Evolutionary conservation across 2,113 vertebrate genomes (phyloP).

Genomic region (Xiphophorus hellerii): DNA sequence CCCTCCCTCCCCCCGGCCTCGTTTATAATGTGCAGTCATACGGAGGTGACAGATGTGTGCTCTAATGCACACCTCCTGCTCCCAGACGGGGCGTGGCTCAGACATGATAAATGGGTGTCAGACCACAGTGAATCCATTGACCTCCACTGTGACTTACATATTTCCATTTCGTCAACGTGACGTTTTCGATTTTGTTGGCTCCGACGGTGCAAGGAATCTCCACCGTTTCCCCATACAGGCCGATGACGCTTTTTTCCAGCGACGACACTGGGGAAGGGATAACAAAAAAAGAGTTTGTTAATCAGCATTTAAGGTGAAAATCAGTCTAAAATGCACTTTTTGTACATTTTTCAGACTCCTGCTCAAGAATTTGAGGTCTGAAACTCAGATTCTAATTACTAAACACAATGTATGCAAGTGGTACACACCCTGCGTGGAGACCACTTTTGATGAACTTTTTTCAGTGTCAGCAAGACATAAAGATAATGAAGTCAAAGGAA

Average conservation of each 20-base stretch:
- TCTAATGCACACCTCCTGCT: constrained; percentile 50
- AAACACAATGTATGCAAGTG: no score
- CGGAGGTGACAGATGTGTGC: constrained; percentile 44
- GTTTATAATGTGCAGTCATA: background rate
- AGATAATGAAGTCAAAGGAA: no score
- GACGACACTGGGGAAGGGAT: constrained; percentile 80
- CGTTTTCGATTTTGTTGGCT: constrained; percentile 52
- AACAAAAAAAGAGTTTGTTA: constrained; percentile 8
- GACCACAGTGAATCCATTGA: constrained; percentile 52
- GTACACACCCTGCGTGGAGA: background rate
- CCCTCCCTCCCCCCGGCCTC: background rate
- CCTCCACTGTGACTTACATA: constrained; percentile 86
- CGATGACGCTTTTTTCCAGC: constrained; percentile 78
- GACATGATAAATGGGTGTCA: constrained; percentile 62
- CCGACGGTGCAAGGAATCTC: constrained; percentile 86
- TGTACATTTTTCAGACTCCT: background rate
- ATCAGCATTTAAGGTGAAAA: background rate
- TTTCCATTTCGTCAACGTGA: constrained; percentile 93
- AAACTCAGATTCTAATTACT: no score
- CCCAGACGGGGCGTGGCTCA: constrained; percentile 68
- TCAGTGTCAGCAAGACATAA: no score
- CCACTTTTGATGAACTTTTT: background rate
- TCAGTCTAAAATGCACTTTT: background rate
- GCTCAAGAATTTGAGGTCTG: background rate
- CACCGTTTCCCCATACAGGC: constrained; percentile 88